phyloP scores from a whole-genome alignment of 64 coral and sea anemone species.

The Anthopleura sola region DNA sequence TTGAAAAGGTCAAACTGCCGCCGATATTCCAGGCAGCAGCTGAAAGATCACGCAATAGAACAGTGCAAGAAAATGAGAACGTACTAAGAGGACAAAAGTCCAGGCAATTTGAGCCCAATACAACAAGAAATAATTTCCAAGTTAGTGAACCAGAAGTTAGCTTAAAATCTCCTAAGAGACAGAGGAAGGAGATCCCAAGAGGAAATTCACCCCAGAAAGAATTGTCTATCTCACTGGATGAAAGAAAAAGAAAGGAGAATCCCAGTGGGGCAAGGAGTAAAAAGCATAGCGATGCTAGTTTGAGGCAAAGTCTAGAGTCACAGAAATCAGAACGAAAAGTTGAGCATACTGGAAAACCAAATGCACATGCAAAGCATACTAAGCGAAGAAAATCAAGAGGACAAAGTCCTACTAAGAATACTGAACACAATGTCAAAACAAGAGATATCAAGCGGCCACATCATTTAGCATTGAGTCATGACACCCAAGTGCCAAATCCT shows the following conservation, averaged over 20 bases:
- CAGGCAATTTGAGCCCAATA: slow-evolving; percentile 66
- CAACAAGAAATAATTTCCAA: slow-evolving; percentile 15
- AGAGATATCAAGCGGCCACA: background rate
- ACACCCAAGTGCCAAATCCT: background rate
- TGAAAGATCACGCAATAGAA: slow-evolving; percentile 40
- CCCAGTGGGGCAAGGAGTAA: background rate
- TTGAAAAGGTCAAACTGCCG: slow-evolving; percentile 66
- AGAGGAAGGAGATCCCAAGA: slow-evolving; percentile 22
- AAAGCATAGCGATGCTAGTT: background rate
- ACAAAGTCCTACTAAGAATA: background rate
- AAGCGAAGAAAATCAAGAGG: slow-evolving; percentile 34
- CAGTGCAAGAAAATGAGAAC: slow-evolving; percentile 43
- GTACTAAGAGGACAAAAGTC: slow-evolving; percentile 84
- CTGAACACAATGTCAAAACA: background rate
- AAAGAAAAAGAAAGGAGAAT: background rate
- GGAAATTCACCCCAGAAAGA: slow-evolving; percentile 10
- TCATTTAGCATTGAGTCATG: background rate
- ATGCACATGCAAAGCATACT: background rate
- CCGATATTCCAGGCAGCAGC: slow-evolving; percentile 86
- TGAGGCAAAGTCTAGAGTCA: background rate
- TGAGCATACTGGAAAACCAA: background rate
- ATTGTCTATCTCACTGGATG: background rate
- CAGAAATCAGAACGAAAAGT: background rate
- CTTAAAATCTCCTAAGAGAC: slow-evolving; percentile 51
- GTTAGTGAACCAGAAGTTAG: slow-evolving; percentile 20